Conservation (phyloP, 2,113 vertebrate genomes). For the Chascanopsetta lugubris region DNA sequence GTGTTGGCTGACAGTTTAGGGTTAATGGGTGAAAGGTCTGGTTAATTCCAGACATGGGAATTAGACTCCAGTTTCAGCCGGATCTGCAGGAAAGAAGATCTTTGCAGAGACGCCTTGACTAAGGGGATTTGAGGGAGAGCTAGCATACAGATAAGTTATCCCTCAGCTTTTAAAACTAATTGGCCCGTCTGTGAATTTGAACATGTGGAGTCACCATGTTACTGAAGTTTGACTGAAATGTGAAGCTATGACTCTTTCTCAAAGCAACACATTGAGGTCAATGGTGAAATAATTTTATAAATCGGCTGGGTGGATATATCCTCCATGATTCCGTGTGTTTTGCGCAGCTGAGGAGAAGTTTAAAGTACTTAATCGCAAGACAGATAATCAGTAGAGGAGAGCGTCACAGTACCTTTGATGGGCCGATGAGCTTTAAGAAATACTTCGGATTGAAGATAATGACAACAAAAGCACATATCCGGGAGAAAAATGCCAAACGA, state of each 20-base stretch:
- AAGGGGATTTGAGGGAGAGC: conserved; percentile 62
- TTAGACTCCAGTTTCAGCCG: conserved; percentile 47
- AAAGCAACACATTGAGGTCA: not conserved
- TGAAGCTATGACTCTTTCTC: not conserved
- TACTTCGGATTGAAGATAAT: not conserved
- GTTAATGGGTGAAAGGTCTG: conserved; percentile 61
- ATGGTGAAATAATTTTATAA: not conserved
- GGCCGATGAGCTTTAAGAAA: not conserved
- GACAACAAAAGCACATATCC: not conserved
- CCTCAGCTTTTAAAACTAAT: conserved; percentile 60
- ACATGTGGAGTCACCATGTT: conserved; percentile 5
- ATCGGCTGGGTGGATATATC: not conserved
- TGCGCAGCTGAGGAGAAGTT: not conserved
- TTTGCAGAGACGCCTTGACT: conserved; percentile 65
- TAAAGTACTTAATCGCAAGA: not conserved
- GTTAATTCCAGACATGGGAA: conserved; percentile 39
- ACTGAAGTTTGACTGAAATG: conserved; percentile 1
- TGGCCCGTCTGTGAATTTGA: conserved; percentile 39
- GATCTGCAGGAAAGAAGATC: conserved; percentile 67
- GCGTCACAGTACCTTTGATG: not conserved
- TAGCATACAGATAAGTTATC: conserved; percentile 46
- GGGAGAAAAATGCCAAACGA: too few species aligned
- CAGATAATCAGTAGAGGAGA: not conserved
- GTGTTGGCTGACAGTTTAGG: conserved; percentile 2
- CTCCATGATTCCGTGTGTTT: not conserved